A percentile compares a stretch with the other conserved stretches of the same genome.
Conservation (phyloP, 2,888 invertebrate genomes). For the Tuberolachnus salignus region DNA sequence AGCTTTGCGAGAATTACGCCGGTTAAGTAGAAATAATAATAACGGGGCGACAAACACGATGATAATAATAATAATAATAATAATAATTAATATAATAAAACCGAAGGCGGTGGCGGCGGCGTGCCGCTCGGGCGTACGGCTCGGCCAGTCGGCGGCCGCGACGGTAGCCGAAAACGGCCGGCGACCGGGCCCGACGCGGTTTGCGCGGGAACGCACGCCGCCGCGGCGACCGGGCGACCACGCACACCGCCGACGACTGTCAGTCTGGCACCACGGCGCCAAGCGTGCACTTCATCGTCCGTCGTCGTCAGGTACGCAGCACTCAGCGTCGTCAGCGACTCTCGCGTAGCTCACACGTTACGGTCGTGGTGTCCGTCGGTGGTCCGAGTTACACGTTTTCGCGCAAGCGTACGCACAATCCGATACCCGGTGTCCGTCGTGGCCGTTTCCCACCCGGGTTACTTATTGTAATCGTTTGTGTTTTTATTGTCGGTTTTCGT, state of each 20-base stretch:
- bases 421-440: too few species aligned
- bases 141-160: not conserved
- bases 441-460: too few species aligned
- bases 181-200: constrained; percentile 41
- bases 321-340: too few species aligned
- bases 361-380: too few species aligned
- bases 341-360: too few species aligned
- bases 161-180: not conserved
- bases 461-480: too few species aligned
- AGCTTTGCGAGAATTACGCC: not conserved
- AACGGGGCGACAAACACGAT: not conserved
- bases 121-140: not conserved
- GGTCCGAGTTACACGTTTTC: too few species aligned
- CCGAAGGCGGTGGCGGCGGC: not conserved
- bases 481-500: too few species aligned
- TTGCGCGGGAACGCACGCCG: constrained; percentile 41
- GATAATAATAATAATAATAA: constrained; percentile 11
- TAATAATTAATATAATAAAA: constrained; percentile 11
- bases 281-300: not conserved
- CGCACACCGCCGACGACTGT: constrained; percentile 49
- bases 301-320: not conserved
- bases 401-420: too few species aligned
- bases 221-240: constrained; percentile 14
- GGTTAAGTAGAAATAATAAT: not conserved
- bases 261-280: constrained; percentile 51